Conservation (phyloP, 2,113 vertebrate species). For the Nibea coibor region DNA sequence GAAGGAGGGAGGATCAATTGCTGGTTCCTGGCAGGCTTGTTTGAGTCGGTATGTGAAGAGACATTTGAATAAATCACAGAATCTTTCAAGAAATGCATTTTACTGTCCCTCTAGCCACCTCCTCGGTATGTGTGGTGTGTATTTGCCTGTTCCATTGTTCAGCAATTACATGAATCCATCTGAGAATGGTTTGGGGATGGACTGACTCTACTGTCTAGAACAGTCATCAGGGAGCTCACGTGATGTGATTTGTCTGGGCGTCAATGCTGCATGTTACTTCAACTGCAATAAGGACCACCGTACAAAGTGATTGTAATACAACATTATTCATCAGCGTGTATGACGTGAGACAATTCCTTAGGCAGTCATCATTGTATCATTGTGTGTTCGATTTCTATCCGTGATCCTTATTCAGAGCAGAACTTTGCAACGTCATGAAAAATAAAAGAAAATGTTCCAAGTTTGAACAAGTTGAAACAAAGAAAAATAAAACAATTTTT, state of each 20-base stretch:
- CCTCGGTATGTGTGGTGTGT: not conserved
- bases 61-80: constrained; percentile 23
- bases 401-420: not conserved
- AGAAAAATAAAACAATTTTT: too few species aligned
- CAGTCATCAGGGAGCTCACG: too few species aligned
- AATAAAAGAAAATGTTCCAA: not conserved
- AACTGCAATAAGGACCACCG: not conserved
- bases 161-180: not conserved
- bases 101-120: not conserved
- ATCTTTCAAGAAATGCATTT: not conserved
- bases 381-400: not conserved
- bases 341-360: not conserved
- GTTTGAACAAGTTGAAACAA: too few species aligned
- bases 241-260: too few species aligned
- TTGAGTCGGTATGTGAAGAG: constrained; percentile 40
- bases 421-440: not conserved
- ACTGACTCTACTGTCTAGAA: too few species aligned
- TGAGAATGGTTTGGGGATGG: not conserved
- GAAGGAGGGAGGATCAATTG: constrained; percentile 41
- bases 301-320: not conserved
- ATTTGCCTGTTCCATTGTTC: not conserved
- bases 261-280: too few species aligned
- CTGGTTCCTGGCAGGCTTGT: constrained; percentile 33
- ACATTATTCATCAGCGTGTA: not conserved
- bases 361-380: not conserved